A percentile compares a stretch with the other conserved stretches of the same genome.
These are phyloP conservation scores for Epistrophe eligans DNA, from an alignment of 2,888 invertebrate species.

Conservation along the genomic window DNA sequence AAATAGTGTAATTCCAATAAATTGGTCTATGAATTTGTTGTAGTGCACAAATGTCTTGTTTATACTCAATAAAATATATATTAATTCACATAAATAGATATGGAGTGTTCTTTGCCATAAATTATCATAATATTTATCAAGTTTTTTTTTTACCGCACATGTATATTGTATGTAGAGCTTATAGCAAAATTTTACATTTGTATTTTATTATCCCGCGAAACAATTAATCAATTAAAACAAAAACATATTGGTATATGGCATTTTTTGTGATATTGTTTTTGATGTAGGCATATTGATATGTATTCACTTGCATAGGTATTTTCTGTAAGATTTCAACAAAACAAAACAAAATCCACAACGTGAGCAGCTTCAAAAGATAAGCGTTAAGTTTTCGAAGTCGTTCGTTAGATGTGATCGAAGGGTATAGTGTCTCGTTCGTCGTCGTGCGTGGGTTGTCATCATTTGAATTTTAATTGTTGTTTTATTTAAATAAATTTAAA, in stretches of 20 bases:
- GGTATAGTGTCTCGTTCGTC: background rate
- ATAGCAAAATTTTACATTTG: too few relatives aligned
- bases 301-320: background rate
- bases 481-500: background rate
- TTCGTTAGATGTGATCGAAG: constrained; percentile 23
- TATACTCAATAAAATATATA: too few relatives aligned
- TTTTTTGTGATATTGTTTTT: background rate
- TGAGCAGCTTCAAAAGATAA: constrained; percentile 2
- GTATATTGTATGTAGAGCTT: too few relatives aligned
- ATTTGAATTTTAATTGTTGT: background rate
- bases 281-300: background rate
- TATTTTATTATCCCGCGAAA: background rate
- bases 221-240: constrained; percentile 34
- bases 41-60: too few relatives aligned
- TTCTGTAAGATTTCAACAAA: constrained; percentile 13
- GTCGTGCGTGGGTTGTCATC: background rate
- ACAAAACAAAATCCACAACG: background rate
- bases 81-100: too few relatives aligned
- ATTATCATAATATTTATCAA: too few relatives aligned
- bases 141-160: too few relatives aligned
- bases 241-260: background rate
- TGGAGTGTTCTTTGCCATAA: too few relatives aligned
- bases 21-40: too few relatives aligned
- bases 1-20: too few relatives aligned
- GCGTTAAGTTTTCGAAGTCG: constrained; percentile 4